A percentile compares a stretch with the other conserved stretches of the same genome.
These are phyloP conservation scores for Stomorhina lunata DNA, from an alignment of 2,888 invertebrate species.

Conservation along the genomic window DNA sequence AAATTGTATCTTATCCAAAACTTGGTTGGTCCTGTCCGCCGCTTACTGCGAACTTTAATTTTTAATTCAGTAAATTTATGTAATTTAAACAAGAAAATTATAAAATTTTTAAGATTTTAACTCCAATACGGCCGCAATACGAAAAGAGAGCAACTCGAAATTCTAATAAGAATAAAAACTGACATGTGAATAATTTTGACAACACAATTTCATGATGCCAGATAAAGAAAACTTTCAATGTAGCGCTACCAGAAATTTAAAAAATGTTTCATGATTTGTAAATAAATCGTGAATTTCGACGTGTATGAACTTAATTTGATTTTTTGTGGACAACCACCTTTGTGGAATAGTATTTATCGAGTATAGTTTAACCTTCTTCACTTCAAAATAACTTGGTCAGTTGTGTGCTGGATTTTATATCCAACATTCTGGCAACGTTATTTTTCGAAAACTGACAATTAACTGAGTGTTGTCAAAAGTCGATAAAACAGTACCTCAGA, in stretches of 20 bases:
- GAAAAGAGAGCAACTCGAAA: constrained; percentile 2
- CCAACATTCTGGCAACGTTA: no score
- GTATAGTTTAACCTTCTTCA: no score
- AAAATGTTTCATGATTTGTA: no score
- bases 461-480: not conserved
- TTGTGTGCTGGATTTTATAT: no score
- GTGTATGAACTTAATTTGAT: no score
- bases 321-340: no score
- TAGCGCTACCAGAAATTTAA: no score
- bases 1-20: not conserved
- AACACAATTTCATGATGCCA: not conserved
- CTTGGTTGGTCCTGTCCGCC: not conserved
- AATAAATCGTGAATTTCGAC: no score
- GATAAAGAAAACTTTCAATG: no score
- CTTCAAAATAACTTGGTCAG: no score
- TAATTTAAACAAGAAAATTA: constrained; percentile 37
- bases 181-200: constrained; percentile 18
- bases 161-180: constrained; percentile 10
- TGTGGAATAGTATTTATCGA: no score
- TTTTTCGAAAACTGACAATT: constrained; percentile 11
- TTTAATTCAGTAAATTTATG: constrained; percentile 45
- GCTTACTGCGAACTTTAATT: not conserved
- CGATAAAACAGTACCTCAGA: constrained; percentile 23
- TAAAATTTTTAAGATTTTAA: not conserved
- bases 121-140: not conserved